Conservation (phyloP, 2,888 invertebrate species). For the Leucophora obtusa region DNA sequence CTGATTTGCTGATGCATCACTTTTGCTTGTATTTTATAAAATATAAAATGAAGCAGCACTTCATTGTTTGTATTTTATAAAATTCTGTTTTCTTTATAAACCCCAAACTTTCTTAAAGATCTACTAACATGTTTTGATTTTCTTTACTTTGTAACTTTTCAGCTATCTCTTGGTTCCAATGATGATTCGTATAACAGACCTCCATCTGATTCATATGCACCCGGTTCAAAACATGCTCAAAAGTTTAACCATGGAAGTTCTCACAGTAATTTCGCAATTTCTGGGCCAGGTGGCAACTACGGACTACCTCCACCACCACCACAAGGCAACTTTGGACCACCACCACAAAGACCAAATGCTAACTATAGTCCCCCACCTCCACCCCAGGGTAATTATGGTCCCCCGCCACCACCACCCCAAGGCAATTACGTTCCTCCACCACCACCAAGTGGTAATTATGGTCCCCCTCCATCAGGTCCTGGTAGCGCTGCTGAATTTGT, state of each 20-base stretch:
- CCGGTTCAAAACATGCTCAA: slow-evolving; percentile 72
- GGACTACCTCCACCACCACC: slow-evolving; percentile 60
- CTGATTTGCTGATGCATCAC: too few species aligned
- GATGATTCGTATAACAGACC: slow-evolving; percentile 78
- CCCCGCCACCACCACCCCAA: slow-evolving; percentile 71
- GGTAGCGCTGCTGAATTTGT: slow-evolving; percentile 48
- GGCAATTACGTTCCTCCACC: slow-evolving; percentile 83
- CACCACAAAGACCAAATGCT: slow-evolving; percentile 12
- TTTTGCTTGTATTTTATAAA: too few species aligned
- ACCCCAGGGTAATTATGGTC: slow-evolving; percentile 39
- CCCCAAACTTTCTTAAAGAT: slow-evolving; percentile 54
- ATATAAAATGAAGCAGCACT: too few species aligned
- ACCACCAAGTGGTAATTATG: slow-evolving; percentile 81
- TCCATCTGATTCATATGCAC: slow-evolving; percentile 79
- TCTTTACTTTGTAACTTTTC: slow-evolving; percentile 72
- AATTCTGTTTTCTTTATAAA: too few species aligned
- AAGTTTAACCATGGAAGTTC: slow-evolving; percentile 68
- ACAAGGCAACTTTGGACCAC: slow-evolving; percentile 53
- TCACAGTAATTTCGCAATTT: slow-evolving; percentile 53
- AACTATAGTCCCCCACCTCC: slow-evolving; percentile 41
- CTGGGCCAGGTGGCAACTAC: slow-evolving; percentile 80
- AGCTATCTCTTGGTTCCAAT: slow-evolving; percentile 74
- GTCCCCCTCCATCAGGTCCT: slow-evolving; percentile 80
- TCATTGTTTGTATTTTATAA: too few species aligned
- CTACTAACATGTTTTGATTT: too few species aligned